Evolutionary conservation across 2,888 invertebrate species (phyloP), one percentile per base, ranked within the genome.

Genomic region (Aspidiotus destructor): DNA sequence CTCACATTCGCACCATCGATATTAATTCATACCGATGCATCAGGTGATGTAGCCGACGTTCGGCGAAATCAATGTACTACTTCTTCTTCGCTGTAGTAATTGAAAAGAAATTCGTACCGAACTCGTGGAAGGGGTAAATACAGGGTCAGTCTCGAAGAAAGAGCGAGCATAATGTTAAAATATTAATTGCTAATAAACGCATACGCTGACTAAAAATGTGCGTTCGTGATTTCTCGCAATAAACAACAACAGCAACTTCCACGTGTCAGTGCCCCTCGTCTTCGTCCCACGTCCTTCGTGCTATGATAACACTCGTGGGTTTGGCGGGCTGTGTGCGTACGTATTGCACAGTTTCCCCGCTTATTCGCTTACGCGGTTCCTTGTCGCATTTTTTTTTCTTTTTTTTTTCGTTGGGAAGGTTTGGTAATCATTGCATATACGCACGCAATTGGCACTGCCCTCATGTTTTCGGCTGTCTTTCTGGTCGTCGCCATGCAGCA

Each of bases 141-240:
- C 64, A 64, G 64, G 64, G 64, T 64, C 64, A 55, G 55, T 64
- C 64, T 17, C 42, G 44, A 60, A 28, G 28, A 28, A 28, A 57
- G 64, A 64, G 57, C 57, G 57, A 41, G 64, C 64, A 44, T 64
- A 64, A 55, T 64, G 57, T 64, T 64, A 64, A 28, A 28, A 64
- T 64, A 64, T 64, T 64, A 64, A 64, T 64, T 57, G 64, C 64
- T 64, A 57, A 64, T 64, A 64, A 64, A 64, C 64, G 64, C 57
- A 64, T 44, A 57, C 64, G 55, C 64, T 10, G 16, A n/a, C 52
- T 55, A 41, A 64, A 64, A 64, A 42, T 28, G 28, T 28, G 28
- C 28, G 64, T 68, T 68, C 68, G 68, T 68, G 68, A 68, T 68
- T 68, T 68, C 68, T 68, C 68, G 62, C 68, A 68, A 68, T 68